These are phyloP conservation scores for Meteorus sp. DNA, from an alignment of 1,140 invertebrate species.

Conservation along the genomic window DNA sequence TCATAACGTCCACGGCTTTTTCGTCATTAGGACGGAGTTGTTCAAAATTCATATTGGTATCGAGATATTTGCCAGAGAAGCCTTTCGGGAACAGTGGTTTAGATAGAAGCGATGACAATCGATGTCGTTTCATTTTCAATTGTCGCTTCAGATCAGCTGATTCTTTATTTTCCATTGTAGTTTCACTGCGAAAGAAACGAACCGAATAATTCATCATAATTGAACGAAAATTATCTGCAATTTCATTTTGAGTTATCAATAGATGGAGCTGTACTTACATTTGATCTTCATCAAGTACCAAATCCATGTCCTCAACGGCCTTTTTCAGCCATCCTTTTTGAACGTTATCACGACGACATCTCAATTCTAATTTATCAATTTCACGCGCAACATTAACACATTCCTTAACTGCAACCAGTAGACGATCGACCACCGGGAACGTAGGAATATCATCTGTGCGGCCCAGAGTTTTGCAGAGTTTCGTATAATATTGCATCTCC, in stretches of 20 bases:
- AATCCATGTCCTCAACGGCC: constrained; percentile 83
- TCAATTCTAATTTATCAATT: constrained; percentile 77
- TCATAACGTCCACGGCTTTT: constrained; percentile 63
- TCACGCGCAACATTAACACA: constrained; percentile 76
- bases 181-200: constrained; percentile 40
- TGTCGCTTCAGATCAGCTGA: constrained; percentile 45
- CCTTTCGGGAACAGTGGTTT: constrained; percentile 69
- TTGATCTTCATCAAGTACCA: constrained; percentile 78
- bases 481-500: constrained; percentile 80
- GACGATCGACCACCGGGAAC: constrained; percentile 77
- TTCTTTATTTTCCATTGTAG: constrained; percentile 51
- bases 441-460: constrained; percentile 79
- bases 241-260: not conserved
- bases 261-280: constrained; percentile 62
- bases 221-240: constrained; percentile 18
- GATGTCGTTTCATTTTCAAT: constrained; percentile 62
- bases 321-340: constrained; percentile 82
- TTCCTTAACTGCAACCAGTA: constrained; percentile 69
- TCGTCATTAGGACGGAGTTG: constrained; percentile 43
- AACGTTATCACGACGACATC: constrained; percentile 66
- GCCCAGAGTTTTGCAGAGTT: constrained; percentile 79
- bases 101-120: constrained; percentile 63
- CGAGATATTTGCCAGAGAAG: constrained; percentile 71
- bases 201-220: constrained; percentile 26
- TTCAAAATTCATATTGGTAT: constrained; percentile 45